These are phyloP conservation scores for Harpagus bidentatus DNA, from an alignment of 2,113 vertebrate genomes.

Conservation along the genomic window DNA sequence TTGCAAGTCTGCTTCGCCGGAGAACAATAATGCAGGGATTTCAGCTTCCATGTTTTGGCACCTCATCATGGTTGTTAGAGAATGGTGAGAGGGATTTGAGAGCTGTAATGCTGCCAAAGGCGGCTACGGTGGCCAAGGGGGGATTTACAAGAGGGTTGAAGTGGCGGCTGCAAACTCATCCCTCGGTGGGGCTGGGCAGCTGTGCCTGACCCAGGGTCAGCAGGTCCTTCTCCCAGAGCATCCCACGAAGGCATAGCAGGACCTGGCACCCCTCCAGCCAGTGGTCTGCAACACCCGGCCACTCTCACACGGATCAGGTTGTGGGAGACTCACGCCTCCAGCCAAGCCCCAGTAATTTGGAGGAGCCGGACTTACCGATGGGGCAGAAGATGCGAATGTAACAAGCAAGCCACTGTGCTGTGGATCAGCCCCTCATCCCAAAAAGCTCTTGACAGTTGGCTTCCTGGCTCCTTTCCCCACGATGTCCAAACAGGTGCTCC, in stretches of 20 bases:
- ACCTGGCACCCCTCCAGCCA: neutral
- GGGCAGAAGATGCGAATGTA: neutral
- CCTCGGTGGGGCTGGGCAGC: neutral
- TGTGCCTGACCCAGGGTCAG: neutral
- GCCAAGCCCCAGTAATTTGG: neutral
- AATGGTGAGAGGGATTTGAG: neutral
- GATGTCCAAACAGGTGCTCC: neutral
- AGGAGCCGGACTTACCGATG: neutral
- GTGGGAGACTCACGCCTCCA: neutral
- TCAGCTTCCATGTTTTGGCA: neutral
- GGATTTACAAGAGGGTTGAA: neutral
- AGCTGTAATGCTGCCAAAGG: constrained; percentile 13
- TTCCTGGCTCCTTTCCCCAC: neutral
- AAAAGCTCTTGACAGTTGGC: neutral
- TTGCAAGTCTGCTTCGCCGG: neutral
- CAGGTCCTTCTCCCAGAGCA: neutral
- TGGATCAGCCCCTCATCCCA: neutral
- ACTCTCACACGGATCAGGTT: neutral
- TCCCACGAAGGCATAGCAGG: neutral
- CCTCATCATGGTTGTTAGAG: neutral
- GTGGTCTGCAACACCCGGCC: fast-evolving
- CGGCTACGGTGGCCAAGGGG: neutral
- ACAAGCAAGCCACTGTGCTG: neutral
- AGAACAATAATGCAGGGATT: neutral
- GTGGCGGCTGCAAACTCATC: neutral